phyloP scores from a whole-genome alignment of 2,888 invertebrate genomes.

The Tillus elongatus region DNA sequence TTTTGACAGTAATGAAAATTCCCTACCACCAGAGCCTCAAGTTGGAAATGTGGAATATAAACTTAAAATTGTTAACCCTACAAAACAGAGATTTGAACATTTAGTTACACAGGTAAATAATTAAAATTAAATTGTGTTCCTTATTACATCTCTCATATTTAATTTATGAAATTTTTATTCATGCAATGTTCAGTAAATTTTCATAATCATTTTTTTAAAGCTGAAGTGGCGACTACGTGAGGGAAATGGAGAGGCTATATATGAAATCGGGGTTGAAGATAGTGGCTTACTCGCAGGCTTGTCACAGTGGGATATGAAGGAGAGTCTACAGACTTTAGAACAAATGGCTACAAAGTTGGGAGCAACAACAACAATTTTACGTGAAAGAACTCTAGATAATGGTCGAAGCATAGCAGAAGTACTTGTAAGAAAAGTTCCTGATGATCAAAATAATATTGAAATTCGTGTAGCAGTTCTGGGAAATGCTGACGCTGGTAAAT shows the following conservation, averaged over 20 bases:
- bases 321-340: constrained; percentile 73
- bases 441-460: constrained; percentile 82
- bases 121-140: no score
- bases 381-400: constrained; percentile 52
- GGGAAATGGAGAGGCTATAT: constrained; percentile 94
- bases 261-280: constrained; percentile 92
- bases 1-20: constrained; percentile 45
- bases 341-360: constrained; percentile 83
- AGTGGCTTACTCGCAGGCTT: constrained; percentile 82
- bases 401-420: constrained; percentile 75
- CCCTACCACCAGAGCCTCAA: constrained; percentile 82
- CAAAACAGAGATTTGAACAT: constrained; percentile 87
- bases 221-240: constrained; percentile 96
- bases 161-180: background rate
- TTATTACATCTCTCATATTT: no score
- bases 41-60: constrained; percentile 96
- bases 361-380: constrained; percentile 68
- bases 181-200: no score
- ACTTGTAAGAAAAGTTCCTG: constrained; percentile 78
- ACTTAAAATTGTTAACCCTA: constrained; percentile 85
- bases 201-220: constrained; percentile 43
- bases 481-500: constrained; percentile 94
- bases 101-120: constrained; percentile 79
- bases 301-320: constrained; percentile 72
- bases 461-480: constrained; percentile 55